phyloP scores from a whole-genome alignment of 2,113 vertebrate species.

The Pyrgilauda ruficollis region DNA sequence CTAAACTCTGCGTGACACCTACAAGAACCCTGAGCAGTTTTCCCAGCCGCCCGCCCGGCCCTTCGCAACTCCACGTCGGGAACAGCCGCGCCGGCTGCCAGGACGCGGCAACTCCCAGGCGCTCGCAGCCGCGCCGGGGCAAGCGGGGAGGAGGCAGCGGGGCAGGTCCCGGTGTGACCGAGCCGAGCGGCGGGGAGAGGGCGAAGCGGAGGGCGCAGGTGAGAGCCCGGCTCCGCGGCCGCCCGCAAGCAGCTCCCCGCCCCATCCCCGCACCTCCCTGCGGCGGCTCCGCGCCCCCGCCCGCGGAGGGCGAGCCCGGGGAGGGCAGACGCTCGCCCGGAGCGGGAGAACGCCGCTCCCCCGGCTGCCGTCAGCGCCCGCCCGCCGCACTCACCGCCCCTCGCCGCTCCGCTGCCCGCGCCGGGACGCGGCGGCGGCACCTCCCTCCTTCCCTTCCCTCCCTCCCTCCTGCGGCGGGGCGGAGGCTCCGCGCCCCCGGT shows the following conservation, averaged over 20 bases:
- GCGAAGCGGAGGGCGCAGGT: not conserved
- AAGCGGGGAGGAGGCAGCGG: not conserved
- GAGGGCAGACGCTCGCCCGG: not conserved
- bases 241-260: not conserved
- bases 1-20: not conserved
- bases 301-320: not conserved
- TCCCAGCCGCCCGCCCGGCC: not conserved
- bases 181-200: not conserved
- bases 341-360: not conserved
- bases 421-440: too few relatives aligned
- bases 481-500: not conserved
- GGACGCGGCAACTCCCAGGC: not conserved
- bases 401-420: not conserved
- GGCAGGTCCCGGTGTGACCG: fast-evolving
- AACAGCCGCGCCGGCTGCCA: not conserved
- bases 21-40: not conserved
- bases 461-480: not conserved
- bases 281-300: not conserved
- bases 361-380: not conserved
- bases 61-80: fast-evolving
- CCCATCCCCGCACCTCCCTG: not conserved
- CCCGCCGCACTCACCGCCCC: not conserved
- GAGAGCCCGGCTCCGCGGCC: not conserved
- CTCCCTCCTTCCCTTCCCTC: not conserved
- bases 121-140: not conserved